Percentiles rank a stretch among this genome's conserved stretches.
phyloP scores from a whole-genome alignment of 2,113 vertebrate species.

The Panurus biarmicus region DNA sequence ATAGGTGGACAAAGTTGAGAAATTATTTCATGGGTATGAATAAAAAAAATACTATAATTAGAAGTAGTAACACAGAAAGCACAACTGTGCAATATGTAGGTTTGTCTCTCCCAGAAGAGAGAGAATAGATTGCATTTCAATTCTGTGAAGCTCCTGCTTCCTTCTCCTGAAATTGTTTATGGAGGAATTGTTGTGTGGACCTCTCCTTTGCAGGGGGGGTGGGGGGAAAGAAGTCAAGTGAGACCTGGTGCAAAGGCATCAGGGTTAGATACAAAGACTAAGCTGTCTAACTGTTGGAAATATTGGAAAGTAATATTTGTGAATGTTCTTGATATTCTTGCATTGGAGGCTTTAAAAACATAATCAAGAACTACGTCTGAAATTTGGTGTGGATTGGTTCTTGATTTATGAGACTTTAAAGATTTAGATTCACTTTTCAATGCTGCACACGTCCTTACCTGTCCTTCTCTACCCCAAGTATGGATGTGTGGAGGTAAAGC shows the following conservation, averaged over 20 bases:
- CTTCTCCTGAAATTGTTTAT: neutral
- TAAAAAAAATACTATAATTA: neutral
- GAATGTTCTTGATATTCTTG: neutral
- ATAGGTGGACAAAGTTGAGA: neutral
- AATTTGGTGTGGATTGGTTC: neutral
- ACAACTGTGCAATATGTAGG: neutral
- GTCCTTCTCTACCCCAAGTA: neutral
- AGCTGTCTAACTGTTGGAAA: neutral
- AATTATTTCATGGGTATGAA: neutral
- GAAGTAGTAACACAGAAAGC: neutral
- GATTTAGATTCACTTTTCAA: neutral
- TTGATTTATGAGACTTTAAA: neutral
- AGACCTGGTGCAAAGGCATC: neutral
- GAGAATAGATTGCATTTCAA: neutral
- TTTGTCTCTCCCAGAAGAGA: neutral
- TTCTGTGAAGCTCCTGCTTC: neutral
- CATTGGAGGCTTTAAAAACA: neutral
- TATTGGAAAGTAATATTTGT: neutral
- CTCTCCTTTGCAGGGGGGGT: neutral
- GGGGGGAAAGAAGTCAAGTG: neutral
- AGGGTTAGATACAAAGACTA: neutral
- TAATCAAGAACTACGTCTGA: fast-evolving
- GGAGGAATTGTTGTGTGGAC: neutral
- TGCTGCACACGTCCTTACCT: neutral
- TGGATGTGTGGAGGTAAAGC: neutral